A percentile compares a stretch with the other conserved stretches of the same genome.
phyloP scores from a whole-genome alignment of 2,113 vertebrate genomes.

The Microcebus ravelobensis region DNA sequence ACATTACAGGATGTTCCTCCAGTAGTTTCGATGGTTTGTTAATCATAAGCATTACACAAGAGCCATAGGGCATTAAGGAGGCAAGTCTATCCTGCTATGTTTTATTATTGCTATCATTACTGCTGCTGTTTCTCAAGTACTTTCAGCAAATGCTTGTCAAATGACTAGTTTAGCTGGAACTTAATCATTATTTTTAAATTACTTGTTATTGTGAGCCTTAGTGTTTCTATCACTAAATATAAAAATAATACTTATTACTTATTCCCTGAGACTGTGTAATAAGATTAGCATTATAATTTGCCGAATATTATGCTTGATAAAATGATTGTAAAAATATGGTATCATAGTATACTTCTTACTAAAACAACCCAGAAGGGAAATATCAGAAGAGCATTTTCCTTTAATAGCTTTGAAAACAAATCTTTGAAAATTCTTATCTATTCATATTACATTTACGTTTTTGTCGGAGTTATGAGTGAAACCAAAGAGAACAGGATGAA shows the following conservation, averaged over 20 bases:
- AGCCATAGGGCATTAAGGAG: background rate
- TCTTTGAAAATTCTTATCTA: slow-evolving; percentile 47
- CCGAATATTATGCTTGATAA: slow-evolving; percentile 35
- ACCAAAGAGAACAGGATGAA: background rate
- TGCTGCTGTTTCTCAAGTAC: slow-evolving; percentile 1
- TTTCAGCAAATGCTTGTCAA: slow-evolving; percentile 46
- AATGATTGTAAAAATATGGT: slow-evolving; percentile 55
- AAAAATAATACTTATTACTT: slow-evolving; percentile 35
- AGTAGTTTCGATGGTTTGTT: slow-evolving; percentile 31
- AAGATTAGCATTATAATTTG: slow-evolving; percentile 9
- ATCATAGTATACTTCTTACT: background rate
- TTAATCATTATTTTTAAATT: slow-evolving; percentile 48
- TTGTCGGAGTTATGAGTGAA: background rate
- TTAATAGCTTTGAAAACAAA: slow-evolving; percentile 31
- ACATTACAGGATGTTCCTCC: background rate
- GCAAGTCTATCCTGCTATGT: slow-evolving; percentile 3
- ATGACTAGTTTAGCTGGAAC: slow-evolving; percentile 34
- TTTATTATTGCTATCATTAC: background rate
- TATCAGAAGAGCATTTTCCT: background rate
- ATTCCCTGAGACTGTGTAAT: slow-evolving; percentile 51
- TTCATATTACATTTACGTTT: background rate
- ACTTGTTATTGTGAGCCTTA: background rate
- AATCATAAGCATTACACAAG: slow-evolving; percentile 45
- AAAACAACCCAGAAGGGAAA: background rate
- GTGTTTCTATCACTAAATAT: slow-evolving; percentile 42